Base-by-base conservation (phyloP, 2,797 vertebrate genomes). In the Tragopan temminckii region DNA sequence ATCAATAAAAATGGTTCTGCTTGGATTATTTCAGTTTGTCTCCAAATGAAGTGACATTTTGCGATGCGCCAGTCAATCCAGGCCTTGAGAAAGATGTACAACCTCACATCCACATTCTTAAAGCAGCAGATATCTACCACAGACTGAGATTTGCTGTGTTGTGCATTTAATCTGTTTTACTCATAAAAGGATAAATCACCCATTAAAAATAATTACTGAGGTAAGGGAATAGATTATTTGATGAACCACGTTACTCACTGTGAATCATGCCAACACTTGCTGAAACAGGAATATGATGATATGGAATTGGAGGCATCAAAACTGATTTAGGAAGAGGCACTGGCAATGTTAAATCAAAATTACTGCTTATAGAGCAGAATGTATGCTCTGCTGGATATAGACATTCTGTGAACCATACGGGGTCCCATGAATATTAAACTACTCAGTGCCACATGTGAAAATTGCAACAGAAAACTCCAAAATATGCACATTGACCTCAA, bases 21-120 rank as follows among this genome's bases (percentile, higher is more conserved):
- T 94, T 96, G 96, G 95, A 89, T 97, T 97, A 96, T 94, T 97
- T 97, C 92, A 86, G 82, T 80, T 95, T 96, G 95, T 96, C 95
- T 96, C 87, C 86, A 97, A 97, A 97, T 97, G 96, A 97, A 97
- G 96, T 97, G 96, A 89, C 82, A 19, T 96, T 97, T 97, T 96
- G 94, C 78, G 94, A 95, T 91, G 74, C 94, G 92, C 75, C 88
- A 89, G 88, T 95, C 94, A 90, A 86, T 87, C 76, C 64, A 53
- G 52, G 89, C 80, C 81, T 74, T 92, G 80, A 94, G 92, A 94
- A 85, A 94, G 93, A 94, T 16, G 4, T 45, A 31, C 42, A 67
- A 64, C 63, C 85, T 88, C 40, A 35, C 64, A 69, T 52, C 48
- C 84, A 84, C 42, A 52, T 80, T 75, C 80, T 58, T 31, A 68